Percentiles rank a stretch among this genome's conserved stretches.
These are phyloP conservation scores for Furnarius figulus DNA, from an alignment of 2,113 vertebrate genomes.

Conservation along the genomic window DNA sequence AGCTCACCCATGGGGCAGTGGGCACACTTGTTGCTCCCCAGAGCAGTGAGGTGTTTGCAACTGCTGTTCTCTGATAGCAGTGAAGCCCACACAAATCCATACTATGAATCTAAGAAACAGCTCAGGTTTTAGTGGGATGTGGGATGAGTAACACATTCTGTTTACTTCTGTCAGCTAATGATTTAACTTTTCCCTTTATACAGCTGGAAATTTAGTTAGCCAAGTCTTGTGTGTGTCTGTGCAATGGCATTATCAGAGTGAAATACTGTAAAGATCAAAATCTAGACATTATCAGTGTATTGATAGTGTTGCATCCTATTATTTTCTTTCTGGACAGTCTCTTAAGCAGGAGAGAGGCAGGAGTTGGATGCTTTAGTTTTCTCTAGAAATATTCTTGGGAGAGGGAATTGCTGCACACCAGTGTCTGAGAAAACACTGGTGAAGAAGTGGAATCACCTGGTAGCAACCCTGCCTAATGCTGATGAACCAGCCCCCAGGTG, in stretches of 20 bases:
- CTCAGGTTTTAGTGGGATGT: not conserved
- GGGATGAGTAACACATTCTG: not conserved
- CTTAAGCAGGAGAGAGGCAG: not conserved
- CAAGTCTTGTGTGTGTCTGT: not conserved
- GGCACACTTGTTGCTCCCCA: rapidly evolving
- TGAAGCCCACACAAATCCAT: not conserved
- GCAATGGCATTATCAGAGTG: not conserved
- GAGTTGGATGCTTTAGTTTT: not conserved
- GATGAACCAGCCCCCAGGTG: not conserved
- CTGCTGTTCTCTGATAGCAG: not conserved
- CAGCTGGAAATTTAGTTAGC: not conserved
- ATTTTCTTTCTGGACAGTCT: not conserved
- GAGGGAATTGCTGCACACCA: rapidly evolving
- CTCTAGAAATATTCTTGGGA: not conserved
- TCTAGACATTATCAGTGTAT: not conserved
- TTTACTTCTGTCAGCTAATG: not conserved
- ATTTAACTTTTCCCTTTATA: not conserved
- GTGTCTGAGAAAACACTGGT: not conserved
- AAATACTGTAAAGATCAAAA: not conserved
- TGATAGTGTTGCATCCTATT: rapidly evolving
- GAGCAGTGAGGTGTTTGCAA: not conserved
- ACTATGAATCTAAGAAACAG: rapidly evolving
- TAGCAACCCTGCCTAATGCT: not conserved
- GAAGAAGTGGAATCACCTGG: not conserved
- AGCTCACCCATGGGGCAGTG: rapidly evolving